Percentiles rank a stretch among this genome's conserved stretches.
phyloP scores from a whole-genome alignment of 2,113 vertebrate genomes.

The Actinemys pallida region DNA sequence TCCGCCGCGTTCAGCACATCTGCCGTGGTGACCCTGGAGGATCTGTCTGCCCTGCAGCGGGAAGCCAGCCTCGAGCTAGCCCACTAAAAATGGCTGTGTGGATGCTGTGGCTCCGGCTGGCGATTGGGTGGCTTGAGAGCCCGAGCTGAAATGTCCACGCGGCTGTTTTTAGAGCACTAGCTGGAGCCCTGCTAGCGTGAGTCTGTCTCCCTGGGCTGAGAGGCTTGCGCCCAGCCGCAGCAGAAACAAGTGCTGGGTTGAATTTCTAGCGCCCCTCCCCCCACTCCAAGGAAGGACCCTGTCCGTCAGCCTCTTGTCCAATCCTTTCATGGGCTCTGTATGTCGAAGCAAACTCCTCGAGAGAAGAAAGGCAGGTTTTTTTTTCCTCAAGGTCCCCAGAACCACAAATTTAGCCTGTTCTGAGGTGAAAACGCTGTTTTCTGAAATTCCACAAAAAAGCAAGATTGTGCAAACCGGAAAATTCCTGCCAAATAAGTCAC shows the following conservation, averaged over 20 bases:
- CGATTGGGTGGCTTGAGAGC: background rate
- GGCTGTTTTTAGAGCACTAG: background rate
- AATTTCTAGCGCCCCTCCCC: rapidly evolving
- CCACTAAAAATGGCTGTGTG: background rate
- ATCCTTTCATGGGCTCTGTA: background rate
- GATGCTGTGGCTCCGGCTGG: background rate
- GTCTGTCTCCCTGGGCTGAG: no score
- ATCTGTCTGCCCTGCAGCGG: no score
- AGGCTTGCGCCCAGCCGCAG: background rate
- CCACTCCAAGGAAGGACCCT: rapidly evolving
- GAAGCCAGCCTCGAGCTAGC: background rate
- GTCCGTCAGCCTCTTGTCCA: background rate
- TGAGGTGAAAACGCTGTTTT: background rate
- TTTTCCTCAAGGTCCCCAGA: no score
- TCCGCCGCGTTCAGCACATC: background rate
- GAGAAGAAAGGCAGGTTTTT: background rate
- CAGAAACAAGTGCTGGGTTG: background rate
- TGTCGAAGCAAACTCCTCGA: no score
- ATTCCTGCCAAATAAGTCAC: conserved; percentile 49
- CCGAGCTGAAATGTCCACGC: background rate
- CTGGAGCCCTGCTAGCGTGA: background rate
- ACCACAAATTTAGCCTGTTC: background rate
- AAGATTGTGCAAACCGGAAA: conserved; percentile 18
- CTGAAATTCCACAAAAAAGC: background rate
- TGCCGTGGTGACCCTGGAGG: background rate